phyloP scores from a whole-genome alignment of 2,113 vertebrate genomes.

The Tachysurus vachellii region DNA sequence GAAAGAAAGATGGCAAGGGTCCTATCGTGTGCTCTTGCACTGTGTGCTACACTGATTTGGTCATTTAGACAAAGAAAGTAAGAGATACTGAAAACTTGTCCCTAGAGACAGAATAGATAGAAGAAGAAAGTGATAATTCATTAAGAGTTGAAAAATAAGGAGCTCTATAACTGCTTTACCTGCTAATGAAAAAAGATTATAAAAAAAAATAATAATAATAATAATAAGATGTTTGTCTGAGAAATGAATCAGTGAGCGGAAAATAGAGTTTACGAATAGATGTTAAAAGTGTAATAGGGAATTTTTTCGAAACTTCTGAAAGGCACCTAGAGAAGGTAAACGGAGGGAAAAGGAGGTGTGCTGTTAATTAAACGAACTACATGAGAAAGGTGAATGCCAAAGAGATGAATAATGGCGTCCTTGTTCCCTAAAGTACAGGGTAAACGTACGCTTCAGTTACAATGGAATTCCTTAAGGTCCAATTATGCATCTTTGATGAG shows the following conservation, averaged over 20 bases:
- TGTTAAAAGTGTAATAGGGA: neutral
- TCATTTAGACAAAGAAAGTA: neutral
- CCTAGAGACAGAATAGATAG: neutral
- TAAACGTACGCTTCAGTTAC: neutral
- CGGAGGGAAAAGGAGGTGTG: neutral
- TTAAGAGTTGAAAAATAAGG: neutral
- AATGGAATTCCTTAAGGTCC: neutral
- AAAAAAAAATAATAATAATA: neutral
- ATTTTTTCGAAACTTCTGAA: neutral
- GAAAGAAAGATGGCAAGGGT: neutral
- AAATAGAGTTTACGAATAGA: neutral
- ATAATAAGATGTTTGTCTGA: neutral
- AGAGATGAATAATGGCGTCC: neutral
- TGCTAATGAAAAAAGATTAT: neutral
- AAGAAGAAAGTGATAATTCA: neutral
- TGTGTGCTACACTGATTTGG: neutral
- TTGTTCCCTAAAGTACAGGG: too few species aligned
- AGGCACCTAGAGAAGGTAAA: neutral
- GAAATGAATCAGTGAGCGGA: neutral
- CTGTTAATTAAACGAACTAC: neutral
- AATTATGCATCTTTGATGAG: neutral
- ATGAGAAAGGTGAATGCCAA: neutral
- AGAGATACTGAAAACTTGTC: neutral
- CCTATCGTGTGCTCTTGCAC: neutral
- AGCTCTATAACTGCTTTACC: neutral